Evolutionary conservation across 2,888 invertebrate genomes (phyloP).

Genomic region (Clunio marinus): DNA sequence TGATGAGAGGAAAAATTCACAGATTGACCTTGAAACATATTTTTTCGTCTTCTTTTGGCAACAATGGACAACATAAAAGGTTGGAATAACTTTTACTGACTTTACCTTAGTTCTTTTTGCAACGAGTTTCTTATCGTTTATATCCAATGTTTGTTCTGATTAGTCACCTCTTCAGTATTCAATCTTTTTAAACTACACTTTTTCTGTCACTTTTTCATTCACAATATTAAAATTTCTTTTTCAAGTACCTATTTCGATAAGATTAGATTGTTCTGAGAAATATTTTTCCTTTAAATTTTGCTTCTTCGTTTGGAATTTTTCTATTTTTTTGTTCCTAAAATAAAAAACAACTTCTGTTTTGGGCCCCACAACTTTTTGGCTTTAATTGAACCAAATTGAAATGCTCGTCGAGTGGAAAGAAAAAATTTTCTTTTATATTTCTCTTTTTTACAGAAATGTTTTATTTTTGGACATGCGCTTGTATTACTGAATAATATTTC

Average conservation of each 20-base stretch:
- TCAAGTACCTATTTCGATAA: neutral
- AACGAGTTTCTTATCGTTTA: neutral
- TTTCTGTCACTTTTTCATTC: neutral
- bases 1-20: neutral
- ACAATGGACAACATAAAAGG: constrained; percentile 8
- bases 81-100: neutral
- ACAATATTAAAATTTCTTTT: neutral
- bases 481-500: too few relatives aligned
- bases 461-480: constrained; percentile 39
- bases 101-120: neutral
- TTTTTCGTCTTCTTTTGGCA: neutral
- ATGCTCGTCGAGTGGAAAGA: constrained; percentile 26
- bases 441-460: constrained; percentile 34
- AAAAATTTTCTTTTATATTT: constrained; percentile 12
- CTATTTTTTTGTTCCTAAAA: too few relatives aligned
- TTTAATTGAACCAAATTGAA: constrained; percentile 37
- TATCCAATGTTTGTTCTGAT: neutral
- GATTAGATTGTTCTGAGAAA: neutral
- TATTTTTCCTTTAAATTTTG: too few relatives aligned
- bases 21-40: constrained; percentile 38
- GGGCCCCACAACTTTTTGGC: constrained; percentile 14
- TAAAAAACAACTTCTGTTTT: neutral
- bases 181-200: neutral
- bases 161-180: neutral
- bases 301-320: too few relatives aligned